These are phyloP conservation scores for Chymomyza fuscimana DNA, from an alignment of 2,888 invertebrate species.

Conservation along the genomic window DNA sequence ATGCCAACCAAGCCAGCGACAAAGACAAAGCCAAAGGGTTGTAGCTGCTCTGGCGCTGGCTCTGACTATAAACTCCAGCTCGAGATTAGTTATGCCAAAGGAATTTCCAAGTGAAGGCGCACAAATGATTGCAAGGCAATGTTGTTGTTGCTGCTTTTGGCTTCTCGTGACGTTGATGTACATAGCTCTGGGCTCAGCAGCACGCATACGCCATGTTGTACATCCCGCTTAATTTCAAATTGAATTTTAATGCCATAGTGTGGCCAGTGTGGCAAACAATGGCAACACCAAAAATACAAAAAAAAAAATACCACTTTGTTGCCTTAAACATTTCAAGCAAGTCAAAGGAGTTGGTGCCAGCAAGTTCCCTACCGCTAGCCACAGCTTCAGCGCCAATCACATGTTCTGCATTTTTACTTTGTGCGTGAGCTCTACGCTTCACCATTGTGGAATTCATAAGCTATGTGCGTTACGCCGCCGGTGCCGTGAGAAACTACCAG, in stretches of 20 bases:
- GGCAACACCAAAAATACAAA: neutral
- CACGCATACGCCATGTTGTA: constrained; percentile 47
- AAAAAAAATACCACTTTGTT: neutral
- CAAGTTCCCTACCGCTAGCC: neutral
- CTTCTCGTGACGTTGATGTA: neutral
- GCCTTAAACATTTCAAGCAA: neutral
- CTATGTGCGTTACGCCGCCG: constrained; percentile 54
- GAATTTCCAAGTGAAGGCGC: constrained; percentile 50
- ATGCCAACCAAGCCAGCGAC: constrained; percentile 12
- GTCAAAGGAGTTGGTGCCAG: neutral
- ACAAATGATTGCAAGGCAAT: constrained; percentile 38
- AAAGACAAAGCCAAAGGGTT: neutral
- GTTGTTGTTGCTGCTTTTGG: neutral
- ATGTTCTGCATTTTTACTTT: constrained; percentile 59
- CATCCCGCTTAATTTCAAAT: constrained; percentile 32
- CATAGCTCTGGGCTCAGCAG: neutral
- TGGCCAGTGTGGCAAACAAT: constrained; percentile 10
- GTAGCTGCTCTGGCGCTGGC: neutral
- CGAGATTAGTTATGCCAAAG: constrained; percentile 49
- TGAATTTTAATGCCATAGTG: constrained; percentile 39
- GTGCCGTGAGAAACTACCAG: constrained; percentile 16
- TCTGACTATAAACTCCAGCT: constrained; percentile 12
- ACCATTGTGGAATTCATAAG: constrained; percentile 61
- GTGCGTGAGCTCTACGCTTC: constrained; percentile 30
- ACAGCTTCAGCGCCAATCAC: constrained; percentile 38